These are phyloP conservation scores for Altica lythri DNA, from an alignment of 2,888 invertebrate genomes.

Conservation along the genomic window DNA sequence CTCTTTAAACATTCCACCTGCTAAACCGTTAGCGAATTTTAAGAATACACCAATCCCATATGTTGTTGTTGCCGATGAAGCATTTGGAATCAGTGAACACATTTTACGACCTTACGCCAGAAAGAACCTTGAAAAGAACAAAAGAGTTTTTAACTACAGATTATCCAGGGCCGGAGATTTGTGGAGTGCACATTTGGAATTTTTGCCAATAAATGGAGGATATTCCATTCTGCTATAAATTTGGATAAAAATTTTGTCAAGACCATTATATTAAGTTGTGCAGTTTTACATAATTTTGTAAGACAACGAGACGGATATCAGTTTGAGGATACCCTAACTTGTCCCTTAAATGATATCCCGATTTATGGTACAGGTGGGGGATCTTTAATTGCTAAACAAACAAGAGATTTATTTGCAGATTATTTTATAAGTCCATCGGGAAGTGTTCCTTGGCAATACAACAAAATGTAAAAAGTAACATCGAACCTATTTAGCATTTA, in stretches of 20 bases:
- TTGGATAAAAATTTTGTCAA: background rate
- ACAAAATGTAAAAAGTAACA: background rate
- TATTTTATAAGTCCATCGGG: background rate
- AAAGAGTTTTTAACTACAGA: conserved; percentile 7
- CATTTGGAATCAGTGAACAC: conserved; percentile 20
- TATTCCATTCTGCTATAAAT: background rate
- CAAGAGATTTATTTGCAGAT: background rate
- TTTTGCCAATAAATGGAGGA: background rate
- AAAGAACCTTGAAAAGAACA: conserved; percentile 8
- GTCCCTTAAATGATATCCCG: background rate
- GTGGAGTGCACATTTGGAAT: no score
- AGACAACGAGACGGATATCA: background rate
- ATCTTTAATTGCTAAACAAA: background rate
- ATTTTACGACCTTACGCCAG: conserved; percentile 24
- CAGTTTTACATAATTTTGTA: background rate
- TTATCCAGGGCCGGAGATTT: no score
- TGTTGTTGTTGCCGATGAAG: conserved; percentile 27
- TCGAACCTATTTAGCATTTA: no score
- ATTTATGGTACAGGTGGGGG: background rate
- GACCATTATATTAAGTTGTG: background rate
- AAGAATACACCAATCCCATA: conserved; percentile 3
- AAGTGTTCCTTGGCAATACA: background rate
- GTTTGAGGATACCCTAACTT: background rate
- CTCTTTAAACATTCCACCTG: background rate
- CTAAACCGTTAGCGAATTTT: conserved; percentile 4